Evolutionary conservation across 2,113 vertebrate genomes (phyloP), one percentile per base, ranked within the genome.

Genomic region (Plecturocebus donacophilus): DNA sequence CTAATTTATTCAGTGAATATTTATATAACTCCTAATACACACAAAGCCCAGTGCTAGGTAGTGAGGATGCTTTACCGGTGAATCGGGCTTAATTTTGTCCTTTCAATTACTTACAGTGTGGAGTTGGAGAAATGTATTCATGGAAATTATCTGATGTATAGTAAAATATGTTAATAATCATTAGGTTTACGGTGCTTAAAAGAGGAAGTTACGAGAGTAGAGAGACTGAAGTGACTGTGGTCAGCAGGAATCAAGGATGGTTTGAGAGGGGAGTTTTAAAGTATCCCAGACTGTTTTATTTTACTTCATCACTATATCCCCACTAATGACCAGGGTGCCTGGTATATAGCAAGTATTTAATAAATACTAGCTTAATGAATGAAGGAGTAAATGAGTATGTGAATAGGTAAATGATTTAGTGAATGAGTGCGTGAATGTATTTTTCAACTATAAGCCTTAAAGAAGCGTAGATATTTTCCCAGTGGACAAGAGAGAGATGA

Each of bases 311-410:
- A 27, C 23, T 77, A 4, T 9, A 79, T 27, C 6, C 7, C 30
- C 52, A 0, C 4, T 35, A 61, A 82, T 13, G 40, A 73, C 0
- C 2, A 35, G 32, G 19, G 49, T 76, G 6, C 2, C 20, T 64
- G 7, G 32, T n/a, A 42, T 20, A 61, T 5, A 90, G 32, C 16
- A 35, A 7, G 7, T 70, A 6, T 79, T 95, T 66, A 49, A 1
- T 56, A 73, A 86, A 94, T 8, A 61, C 42, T 11, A 35, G 4
- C 14, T 82, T 79, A 90, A 82, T 88, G n/a, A 97, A 80, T 85
- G 42, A 91, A 16, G 12, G 14, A 17, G 47, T 61, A 89, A 94
- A 52, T 5, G 6, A 52, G 40, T 20, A 11, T 8, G 9, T 27
- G 47, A 70, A 27, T 35, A 56, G 56, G 30, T 92, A 73, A 66